phyloP scores from a whole-genome alignment of 2,888 invertebrate genomes.

The Pandemis corylana region DNA sequence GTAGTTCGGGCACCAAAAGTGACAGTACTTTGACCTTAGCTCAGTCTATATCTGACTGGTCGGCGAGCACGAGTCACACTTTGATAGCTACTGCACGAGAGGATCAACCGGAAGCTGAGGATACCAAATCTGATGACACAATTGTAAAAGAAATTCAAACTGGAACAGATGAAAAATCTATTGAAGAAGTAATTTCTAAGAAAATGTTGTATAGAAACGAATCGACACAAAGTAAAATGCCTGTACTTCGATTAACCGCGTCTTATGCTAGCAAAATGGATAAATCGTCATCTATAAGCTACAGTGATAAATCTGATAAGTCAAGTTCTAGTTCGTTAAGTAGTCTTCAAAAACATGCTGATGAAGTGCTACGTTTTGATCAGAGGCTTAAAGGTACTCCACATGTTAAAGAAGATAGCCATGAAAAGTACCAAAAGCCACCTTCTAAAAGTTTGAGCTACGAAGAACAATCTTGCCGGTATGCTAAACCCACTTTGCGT shows the following conservation, averaged over 20 bases:
- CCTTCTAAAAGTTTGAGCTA: slow-evolving; percentile 81
- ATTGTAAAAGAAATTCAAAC: slow-evolving; percentile 70
- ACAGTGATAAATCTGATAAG: slow-evolving; percentile 81
- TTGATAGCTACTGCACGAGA: slow-evolving; percentile 87
- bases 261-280: slow-evolving; percentile 69
- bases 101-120: slow-evolving; percentile 73
- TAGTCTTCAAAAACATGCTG: slow-evolving; percentile 78
- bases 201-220: slow-evolving; percentile 59
- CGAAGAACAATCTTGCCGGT: slow-evolving; percentile 76
- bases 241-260: slow-evolving; percentile 68
- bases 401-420: slow-evolving; percentile 59
- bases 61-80: slow-evolving; percentile 91
- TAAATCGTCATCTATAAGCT: slow-evolving; percentile 82
- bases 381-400: slow-evolving; percentile 69
- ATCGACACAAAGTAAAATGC: slow-evolving; percentile 57
- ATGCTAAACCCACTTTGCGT: slow-evolving; percentile 79
- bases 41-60: slow-evolving; percentile 93
- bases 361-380: slow-evolving; percentile 72
- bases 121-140: slow-evolving; percentile 78
- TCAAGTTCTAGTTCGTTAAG: slow-evolving; percentile 82
- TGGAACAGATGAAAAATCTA: slow-evolving; percentile 54
- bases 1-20: slow-evolving; percentile 90
- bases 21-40: slow-evolving; percentile 91
- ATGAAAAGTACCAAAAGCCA: slow-evolving; percentile 71
- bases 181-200: slow-evolving; percentile 54